A percentile compares a stretch with the other conserved stretches of the same genome.
Evolutionary conservation across 2,888 invertebrate genomes (phyloP).

Genomic region (Torymus auratus): DNA sequence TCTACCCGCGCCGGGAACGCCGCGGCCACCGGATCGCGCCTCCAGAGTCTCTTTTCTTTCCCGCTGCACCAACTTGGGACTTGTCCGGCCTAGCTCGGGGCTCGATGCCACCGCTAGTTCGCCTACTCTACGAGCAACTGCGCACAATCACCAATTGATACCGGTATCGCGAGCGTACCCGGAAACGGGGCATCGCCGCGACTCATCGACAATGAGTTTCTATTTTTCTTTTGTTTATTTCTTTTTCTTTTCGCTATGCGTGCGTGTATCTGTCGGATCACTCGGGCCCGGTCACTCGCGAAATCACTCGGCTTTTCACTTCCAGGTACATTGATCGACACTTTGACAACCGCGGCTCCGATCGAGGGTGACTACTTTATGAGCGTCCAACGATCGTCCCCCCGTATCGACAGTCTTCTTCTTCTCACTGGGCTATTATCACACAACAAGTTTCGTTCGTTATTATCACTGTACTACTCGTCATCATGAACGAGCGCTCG

Average conservation of each 20-base stretch:
- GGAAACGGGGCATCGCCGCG: conserved; percentile 66
- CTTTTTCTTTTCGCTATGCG: background rate
- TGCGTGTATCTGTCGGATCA: conserved; percentile 38
- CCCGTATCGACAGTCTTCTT: conserved; percentile 24
- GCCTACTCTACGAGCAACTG: conserved; percentile 15
- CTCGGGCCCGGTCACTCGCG: conserved; percentile 54
- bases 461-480: background rate
- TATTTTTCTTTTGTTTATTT: background rate
- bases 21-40: conserved; percentile 48
- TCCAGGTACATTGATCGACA: conserved; percentile 42
- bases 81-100: no score
- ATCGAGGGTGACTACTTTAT: background rate
- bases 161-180: conserved; percentile 61
- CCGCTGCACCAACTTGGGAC: no score
- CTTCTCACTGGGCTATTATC: conserved; percentile 42
- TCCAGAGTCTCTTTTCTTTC: conserved; percentile 50
- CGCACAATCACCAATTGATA: conserved; percentile 44
- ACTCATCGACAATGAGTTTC: conserved; percentile 39
- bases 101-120: background rate
- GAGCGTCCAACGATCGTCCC: background rate
- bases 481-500: no score
- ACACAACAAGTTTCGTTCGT: conserved; percentile 24
- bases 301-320: conserved; percentile 56
- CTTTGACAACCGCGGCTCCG: conserved; percentile 17
- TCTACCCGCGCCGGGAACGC: conserved; percentile 18